Conservation (phyloP, 2,888 invertebrate genomes). For the Zele albiditarsus region DNA sequence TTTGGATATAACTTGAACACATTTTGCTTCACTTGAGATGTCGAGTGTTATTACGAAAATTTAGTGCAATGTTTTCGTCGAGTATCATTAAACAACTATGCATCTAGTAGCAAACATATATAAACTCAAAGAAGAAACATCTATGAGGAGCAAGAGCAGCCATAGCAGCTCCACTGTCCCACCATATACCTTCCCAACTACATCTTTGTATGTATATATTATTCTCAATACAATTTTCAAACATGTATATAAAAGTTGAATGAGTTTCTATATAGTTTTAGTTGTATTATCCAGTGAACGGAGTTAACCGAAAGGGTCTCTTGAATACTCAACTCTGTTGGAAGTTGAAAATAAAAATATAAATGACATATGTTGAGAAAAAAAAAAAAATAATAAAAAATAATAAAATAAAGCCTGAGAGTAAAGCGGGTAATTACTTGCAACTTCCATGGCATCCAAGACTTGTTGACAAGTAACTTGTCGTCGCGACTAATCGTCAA, state of each 20-base stretch:
- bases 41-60: constrained; percentile 13
- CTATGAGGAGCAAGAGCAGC: neutral
- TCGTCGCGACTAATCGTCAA: constrained; percentile 14
- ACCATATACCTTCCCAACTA: neutral
- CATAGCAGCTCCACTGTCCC: neutral
- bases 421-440: neutral
- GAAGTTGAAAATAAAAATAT: neutral
- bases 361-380: neutral
- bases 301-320: neutral
- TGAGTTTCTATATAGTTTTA: neutral
- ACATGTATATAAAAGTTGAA: neutral
- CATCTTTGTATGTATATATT: neutral
- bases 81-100: neutral
- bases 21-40: neutral
- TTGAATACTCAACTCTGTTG: neutral
- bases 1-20: neutral
- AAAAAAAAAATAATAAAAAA: neutral
- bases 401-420: neutral
- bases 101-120: neutral
- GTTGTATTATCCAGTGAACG: neutral
- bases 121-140: neutral
- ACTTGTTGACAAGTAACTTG: constrained; percentile 22
- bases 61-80: constrained; percentile 1
- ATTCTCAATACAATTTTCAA: neutral
- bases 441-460: neutral